These are phyloP conservation scores for Carpatolechia fugitivella DNA, from an alignment of 2,888 invertebrate genomes.

Conservation along the genomic window DNA sequence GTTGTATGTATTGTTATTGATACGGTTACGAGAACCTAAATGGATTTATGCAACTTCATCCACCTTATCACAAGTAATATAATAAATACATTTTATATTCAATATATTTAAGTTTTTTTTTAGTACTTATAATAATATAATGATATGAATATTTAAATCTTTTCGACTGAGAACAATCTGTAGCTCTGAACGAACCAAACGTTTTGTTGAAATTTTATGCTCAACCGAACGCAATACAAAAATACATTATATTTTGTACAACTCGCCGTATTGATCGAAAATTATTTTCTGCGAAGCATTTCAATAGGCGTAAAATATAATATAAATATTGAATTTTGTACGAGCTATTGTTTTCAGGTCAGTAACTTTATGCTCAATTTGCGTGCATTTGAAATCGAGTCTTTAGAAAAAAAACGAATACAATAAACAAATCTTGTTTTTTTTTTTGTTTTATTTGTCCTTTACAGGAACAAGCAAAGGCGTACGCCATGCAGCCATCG, in stretches of 20 bases:
- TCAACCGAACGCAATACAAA: background rate
- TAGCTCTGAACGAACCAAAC: background rate
- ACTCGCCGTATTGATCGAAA: conserved; percentile 11
- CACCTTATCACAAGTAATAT: background rate
- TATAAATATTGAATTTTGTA: conserved; percentile 55
- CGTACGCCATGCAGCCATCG: no score
- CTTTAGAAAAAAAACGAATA: no score
- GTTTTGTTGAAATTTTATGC: conserved; percentile 7
- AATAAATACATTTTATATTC: background rate
- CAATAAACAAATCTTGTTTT: no score
- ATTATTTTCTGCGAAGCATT: conserved; percentile 36
- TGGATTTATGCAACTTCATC: background rate
- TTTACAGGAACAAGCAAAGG: no score
- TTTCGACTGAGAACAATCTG: background rate
- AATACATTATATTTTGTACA: background rate
- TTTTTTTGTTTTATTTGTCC: no score
- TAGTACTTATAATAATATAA: no score
- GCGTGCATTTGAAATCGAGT: conserved; percentile 20
- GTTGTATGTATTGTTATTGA: background rate
- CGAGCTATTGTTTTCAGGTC: conserved; percentile 52
- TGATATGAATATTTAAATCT: background rate
- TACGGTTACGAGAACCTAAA: background rate
- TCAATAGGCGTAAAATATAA: conserved; percentile 40
- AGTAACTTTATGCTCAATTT: conserved; percentile 34
- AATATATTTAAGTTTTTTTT: background rate